Evolutionary conservation across 1,140 invertebrate species (phyloP).

Genomic region (Harlomillsia oculata): DNA sequence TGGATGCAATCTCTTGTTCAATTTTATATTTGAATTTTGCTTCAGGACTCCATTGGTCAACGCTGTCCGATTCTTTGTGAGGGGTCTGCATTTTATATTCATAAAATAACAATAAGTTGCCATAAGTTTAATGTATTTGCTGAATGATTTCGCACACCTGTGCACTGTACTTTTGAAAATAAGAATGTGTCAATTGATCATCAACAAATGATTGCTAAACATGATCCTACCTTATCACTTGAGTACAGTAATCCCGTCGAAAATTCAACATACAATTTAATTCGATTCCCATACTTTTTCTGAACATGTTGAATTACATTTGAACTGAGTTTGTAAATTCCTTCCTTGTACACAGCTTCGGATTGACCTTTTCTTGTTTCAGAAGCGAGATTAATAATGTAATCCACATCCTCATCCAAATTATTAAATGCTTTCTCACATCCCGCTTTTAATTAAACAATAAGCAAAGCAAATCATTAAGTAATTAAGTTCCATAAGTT

Average conservation of each 20-base stretch:
- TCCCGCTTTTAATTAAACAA: constrained; percentile 50
- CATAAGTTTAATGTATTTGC: not conserved
- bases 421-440: constrained; percentile 63
- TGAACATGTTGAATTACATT: constrained; percentile 57
- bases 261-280: constrained; percentile 67
- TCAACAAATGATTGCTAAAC: too few species aligned
- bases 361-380: constrained; percentile 80
- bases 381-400: constrained; percentile 78
- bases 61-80: constrained; percentile 61
- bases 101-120: not conserved
- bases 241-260: constrained; percentile 71
- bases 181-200: too few species aligned
- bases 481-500: too few species aligned
- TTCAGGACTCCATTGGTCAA: constrained; percentile 65
- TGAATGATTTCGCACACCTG: not conserved
- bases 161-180: not conserved
- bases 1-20: constrained; percentile 61
- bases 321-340: constrained; percentile 69
- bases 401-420: constrained; percentile 54
- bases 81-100: constrained; percentile 46
- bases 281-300: constrained; percentile 32
- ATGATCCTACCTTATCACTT: constrained; percentile 58
- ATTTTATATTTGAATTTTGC: constrained; percentile 73
- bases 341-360: constrained; percentile 79
- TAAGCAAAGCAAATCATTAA: not conserved